Percentiles rank a stretch among this genome's conserved stretches.
Evolutionary conservation across 2,113 vertebrate species (phyloP).

Genomic region (Misgurnus anguillicaudatus): DNA sequence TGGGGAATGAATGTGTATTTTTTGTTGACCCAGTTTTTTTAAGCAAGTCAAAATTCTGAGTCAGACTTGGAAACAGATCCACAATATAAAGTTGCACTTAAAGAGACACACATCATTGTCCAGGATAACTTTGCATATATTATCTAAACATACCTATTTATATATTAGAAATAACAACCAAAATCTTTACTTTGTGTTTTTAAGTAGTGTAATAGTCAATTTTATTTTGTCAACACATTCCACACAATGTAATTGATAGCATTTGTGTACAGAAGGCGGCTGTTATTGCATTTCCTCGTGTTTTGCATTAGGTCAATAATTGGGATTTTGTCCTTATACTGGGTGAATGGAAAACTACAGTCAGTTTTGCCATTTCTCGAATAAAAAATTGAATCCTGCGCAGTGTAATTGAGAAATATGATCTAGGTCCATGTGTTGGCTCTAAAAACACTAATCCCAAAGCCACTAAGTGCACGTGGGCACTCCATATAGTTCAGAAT

Average conservation of each 20-base stretch:
- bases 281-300: neutral
- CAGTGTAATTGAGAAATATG: constrained; percentile 50
- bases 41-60: neutral
- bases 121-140: too few relatives aligned
- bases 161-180: too few relatives aligned
- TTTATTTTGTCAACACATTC: neutral
- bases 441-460: constrained; percentile 51
- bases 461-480: constrained; percentile 53
- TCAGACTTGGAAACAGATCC: constrained; percentile 7
- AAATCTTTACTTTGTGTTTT: too few relatives aligned
- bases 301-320: too few relatives aligned
- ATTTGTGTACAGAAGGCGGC: neutral
- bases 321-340: neutral
- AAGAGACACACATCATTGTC: too few relatives aligned
- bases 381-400: constrained; percentile 1
- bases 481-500: constrained; percentile 49
- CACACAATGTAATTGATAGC: neutral
- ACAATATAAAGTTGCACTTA: neutral
- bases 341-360: neutral
- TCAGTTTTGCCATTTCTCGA: neutral
- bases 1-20: neutral
- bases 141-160: too few relatives aligned
- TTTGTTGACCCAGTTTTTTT: constrained; percentile 18
- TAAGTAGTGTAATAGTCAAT: too few relatives aligned
- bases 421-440: constrained; percentile 43